A percentile compares a stretch with the other conserved stretches of the same genome.
Evolutionary conservation across 2,888 invertebrate genomes (phyloP).

Genomic region (Octonoba sinensis): DNA sequence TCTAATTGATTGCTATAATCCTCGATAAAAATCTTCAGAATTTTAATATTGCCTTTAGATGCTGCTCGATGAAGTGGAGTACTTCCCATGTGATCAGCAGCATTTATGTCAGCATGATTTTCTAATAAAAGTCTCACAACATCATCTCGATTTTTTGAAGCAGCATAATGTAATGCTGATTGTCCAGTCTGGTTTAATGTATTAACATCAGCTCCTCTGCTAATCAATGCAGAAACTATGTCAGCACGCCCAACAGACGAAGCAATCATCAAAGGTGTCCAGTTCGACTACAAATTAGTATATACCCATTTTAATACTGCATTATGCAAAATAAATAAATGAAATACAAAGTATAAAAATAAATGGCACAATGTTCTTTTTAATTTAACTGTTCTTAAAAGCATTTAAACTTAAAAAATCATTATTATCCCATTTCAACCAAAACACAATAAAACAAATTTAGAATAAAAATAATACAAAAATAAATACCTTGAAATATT

Average conservation of each 20-base stretch:
- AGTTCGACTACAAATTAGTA: slow-evolving; percentile 70
- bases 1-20: slow-evolving; percentile 74
- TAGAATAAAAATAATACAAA: no score
- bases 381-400: not conserved
- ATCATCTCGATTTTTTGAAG: slow-evolving; percentile 79
- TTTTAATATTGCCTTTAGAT: slow-evolving; percentile 80
- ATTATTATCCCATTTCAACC: no score
- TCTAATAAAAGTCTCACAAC: slow-evolving; percentile 78
- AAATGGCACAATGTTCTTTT: no score
- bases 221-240: slow-evolving; percentile 78
- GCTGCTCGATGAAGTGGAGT: slow-evolving; percentile 85
- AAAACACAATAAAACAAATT: no score
- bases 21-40: slow-evolving; percentile 78
- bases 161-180: slow-evolving; percentile 86
- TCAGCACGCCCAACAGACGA: slow-evolving; percentile 82
- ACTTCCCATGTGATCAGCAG: slow-evolving; percentile 78
- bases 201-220: slow-evolving; percentile 81
- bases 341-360: not conserved
- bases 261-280: slow-evolving; percentile 85
- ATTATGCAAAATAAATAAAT: not conserved
- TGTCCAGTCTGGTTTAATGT: slow-evolving; percentile 82
- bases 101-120: slow-evolving; percentile 80
- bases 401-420: not conserved
- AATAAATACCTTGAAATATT: no score
- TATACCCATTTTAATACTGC: no score